Percentiles rank a stretch among this genome's conserved stretches.
Evolutionary conservation across 2,888 invertebrate genomes (phyloP).

Genomic region (Cylloceria caligata): DNA sequence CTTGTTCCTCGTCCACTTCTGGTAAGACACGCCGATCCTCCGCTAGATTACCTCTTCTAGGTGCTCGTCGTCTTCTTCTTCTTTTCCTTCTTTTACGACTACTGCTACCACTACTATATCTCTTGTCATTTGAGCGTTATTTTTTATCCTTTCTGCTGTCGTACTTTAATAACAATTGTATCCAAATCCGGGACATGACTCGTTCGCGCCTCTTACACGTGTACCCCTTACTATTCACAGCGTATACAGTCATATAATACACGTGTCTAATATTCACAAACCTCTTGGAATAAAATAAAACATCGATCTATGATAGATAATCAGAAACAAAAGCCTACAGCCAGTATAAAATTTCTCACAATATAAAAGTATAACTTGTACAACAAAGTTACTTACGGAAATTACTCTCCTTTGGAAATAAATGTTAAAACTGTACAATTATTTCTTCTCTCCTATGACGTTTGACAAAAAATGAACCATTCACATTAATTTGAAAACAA

Average conservation of each 20-base stretch:
- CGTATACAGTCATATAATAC: neutral
- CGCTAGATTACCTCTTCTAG: slow-evolving; percentile 47
- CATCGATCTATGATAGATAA: neutral
- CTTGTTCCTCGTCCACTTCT: slow-evolving; percentile 84
- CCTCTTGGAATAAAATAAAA: neutral
- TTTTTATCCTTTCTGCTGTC: slow-evolving; percentile 36
- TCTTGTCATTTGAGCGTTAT: neutral
- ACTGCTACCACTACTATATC: slow-evolving; percentile 54
- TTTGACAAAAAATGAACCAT: too few species aligned
- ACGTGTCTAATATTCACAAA: neutral
- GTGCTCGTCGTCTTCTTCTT: slow-evolving; percentile 44
- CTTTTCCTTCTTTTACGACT: slow-evolving; percentile 33
- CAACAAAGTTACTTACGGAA: too few species aligned
- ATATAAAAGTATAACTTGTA: too few species aligned
- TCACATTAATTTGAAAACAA: too few species aligned
- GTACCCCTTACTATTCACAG: neutral
- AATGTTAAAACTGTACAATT: too few species aligned
- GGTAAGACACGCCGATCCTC: slow-evolving; percentile 81
- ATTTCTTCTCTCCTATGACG: too few species aligned
- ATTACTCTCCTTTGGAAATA: too few species aligned
- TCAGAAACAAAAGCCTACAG: too few species aligned
- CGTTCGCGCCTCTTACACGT: slow-evolving; percentile 50
- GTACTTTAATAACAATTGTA: slow-evolving; percentile 37
- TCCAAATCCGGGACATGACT: slow-evolving; percentile 67
- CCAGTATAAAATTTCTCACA: too few species aligned